Evolutionary conservation across 1,140 invertebrate genomes (phyloP), one percentile per base, ranked within the genome.

Genomic region (Atta colombica): DNA sequence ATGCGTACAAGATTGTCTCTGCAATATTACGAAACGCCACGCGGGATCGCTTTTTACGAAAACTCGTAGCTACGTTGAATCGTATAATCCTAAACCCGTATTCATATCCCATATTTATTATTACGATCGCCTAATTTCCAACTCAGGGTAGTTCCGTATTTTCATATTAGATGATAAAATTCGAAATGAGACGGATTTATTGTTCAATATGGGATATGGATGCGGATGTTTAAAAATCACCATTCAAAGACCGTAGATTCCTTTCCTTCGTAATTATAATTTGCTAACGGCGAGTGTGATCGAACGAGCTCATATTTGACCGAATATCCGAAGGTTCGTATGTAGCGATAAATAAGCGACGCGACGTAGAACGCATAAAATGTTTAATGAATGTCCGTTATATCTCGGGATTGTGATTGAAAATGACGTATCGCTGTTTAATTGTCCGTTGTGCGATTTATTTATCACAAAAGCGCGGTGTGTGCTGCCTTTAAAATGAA

Each of bases 101-200:
- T 84, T 75, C 80, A 84, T 61, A 74, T 84, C 55, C 80, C 80
- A 84, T 72, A 61, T 75, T 75, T 84, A 74, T 74, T 58, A 45
- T 71, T 60, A 60, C 35, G 55, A 71, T 60, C 39, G 18, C 16
- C n/a, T 21, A 18, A 74, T 21, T 61, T 5, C 39, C n/a, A 10
- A 3, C 3, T n/a, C 12, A 18, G 12, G n/a, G 21, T 55, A 39
- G 35, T 12, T 14, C 12, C 7, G 45, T 63, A 77, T 31, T 39
- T 31, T 49, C 60, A 31, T 66, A 51, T 69, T 45, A 31, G 10
- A n/a, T 49, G 77, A 69, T 69, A 81, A 69, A 69, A 71, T 71
- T 45, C 16, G n/a, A 31, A 39, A 68, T 28, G 65, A 25, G 49
- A 71, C 65, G 65, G 39, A 74, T 49, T 84, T 49, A 28, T 51